A percentile compares a stretch with the other conserved stretches of the same genome.
These are phyloP conservation scores for Thalassoma bifasciatum DNA, from an alignment of 2,113 vertebrate species.

Conservation along the genomic window DNA sequence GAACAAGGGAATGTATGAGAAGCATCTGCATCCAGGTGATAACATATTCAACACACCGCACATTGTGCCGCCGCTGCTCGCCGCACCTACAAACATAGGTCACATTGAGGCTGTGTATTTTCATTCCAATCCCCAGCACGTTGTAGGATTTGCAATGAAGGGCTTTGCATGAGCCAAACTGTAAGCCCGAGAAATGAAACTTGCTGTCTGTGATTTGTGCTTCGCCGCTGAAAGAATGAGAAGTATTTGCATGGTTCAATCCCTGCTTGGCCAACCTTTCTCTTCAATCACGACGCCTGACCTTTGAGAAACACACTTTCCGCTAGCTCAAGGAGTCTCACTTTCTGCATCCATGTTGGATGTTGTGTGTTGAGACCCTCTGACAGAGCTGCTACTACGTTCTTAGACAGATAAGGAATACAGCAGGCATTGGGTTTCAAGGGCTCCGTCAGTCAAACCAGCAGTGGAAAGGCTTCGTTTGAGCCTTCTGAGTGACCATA, in stretches of 20 bases:
- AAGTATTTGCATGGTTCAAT: conserved; percentile 14
- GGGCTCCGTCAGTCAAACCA: conserved; percentile 10
- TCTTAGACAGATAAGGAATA: conserved; percentile 15
- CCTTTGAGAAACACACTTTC: neutral
- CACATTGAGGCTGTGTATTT: conserved; percentile 4
- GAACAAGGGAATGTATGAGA: neutral
- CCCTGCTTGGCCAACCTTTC: neutral
- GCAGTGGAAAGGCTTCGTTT: conserved; percentile 6
- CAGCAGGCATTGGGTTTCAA: conserved; percentile 38
- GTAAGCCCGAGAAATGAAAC: conserved; percentile 8
- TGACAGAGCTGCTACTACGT: neutral
- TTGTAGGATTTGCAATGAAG: conserved; percentile 25
- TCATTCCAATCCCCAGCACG: neutral
- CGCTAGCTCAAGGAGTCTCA: neutral
- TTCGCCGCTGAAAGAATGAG: neutral
- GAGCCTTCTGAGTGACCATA: conserved; percentile 7
- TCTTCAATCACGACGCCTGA: conserved; percentile 11
- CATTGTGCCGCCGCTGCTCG: neutral
- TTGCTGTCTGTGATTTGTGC: neutral
- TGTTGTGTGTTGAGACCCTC: conserved; percentile 4
- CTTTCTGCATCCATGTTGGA: neutral
- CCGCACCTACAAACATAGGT: conserved; percentile 25
- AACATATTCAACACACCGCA: neutral
- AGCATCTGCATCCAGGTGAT: neutral
- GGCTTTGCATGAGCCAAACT: conserved; percentile 20